Conservation (phyloP, 2,113 vertebrate species). For the Planiliza haematocheilus region DNA sequence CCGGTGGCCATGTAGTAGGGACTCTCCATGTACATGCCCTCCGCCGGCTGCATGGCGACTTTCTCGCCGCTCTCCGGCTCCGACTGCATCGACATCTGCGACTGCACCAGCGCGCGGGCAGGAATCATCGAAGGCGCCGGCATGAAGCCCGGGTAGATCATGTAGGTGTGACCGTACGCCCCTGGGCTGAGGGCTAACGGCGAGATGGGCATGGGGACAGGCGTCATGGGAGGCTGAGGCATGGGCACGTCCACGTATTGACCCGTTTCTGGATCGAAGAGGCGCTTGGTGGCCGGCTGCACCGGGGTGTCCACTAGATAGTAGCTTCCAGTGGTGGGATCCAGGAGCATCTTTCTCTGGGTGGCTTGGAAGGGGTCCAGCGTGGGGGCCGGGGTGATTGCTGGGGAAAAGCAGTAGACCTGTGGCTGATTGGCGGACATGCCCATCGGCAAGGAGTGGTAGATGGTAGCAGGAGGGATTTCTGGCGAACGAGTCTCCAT, state of each 20-base stretch:
- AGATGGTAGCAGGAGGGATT: conserved; percentile 81
- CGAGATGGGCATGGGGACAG: conserved; percentile 78
- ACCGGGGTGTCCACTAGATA: conserved; percentile 94
- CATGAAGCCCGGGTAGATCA: conserved; percentile 94
- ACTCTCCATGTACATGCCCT: conserved; percentile 84
- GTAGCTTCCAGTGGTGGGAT: conserved; percentile 93
- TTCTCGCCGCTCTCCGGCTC: conserved; percentile 62
- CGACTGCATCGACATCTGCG: conserved; percentile 78
- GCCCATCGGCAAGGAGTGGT: conserved; percentile 82
- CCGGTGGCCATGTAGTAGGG: conserved; percentile 90
- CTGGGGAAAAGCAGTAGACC: conserved; percentile 88
- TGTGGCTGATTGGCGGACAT: conserved; percentile 78
- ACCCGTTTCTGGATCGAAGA: conserved; percentile 95
- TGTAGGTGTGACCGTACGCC: conserved; percentile 89
- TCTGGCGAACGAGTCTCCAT: conserved; percentile 78
- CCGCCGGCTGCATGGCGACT: conserved; percentile 47
- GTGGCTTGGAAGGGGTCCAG: conserved; percentile 84
- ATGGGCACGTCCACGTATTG: conserved; percentile 95
- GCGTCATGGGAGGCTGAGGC: conserved; percentile 83
- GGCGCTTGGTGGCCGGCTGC: conserved; percentile 88
- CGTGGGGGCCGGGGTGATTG: conserved; percentile 78
- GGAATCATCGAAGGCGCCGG: conserved; percentile 85
- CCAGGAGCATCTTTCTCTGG: conserved; percentile 94
- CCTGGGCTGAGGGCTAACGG: conserved; percentile 88
- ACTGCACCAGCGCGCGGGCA: conserved; percentile 78